These are phyloP conservation scores for Leptopilina drosophilae DNA, from an alignment of 2,888 invertebrate species.

Conservation along the genomic window DNA sequence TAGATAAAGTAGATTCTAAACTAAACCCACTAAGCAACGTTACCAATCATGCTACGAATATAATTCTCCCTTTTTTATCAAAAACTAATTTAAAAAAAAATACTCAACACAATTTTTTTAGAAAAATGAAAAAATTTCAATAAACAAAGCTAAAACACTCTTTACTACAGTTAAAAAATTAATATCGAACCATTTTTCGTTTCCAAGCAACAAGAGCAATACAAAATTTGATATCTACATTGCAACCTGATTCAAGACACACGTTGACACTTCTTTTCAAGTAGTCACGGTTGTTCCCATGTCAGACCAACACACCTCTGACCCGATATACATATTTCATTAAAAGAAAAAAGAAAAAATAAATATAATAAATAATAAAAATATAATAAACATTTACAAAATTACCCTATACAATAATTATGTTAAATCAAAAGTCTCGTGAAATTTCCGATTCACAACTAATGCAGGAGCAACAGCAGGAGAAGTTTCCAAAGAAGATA, in stretches of 20 bases:
- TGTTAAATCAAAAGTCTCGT: conserved; percentile 9
- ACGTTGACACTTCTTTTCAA: not conserved
- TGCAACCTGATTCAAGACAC: not conserved
- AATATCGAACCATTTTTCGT: not conserved
- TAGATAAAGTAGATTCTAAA: not conserved
- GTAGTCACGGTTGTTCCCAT: conserved; percentile 26
- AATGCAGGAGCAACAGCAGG: not conserved
- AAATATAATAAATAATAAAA: too few species aligned
- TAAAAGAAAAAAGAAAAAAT: not conserved
- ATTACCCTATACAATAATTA: not conserved
- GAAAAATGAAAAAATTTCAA: not conserved
- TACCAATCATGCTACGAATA: not conserved
- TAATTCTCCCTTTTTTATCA: not conserved
- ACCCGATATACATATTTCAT: not conserved
- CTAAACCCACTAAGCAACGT: not conserved
- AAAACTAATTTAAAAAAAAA: not conserved
- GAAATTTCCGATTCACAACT: not conserved
- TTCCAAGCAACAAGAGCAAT: conserved; percentile 14
- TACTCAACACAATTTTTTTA: not conserved
- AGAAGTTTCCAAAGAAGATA: conserved; percentile 3
- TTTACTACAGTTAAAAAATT: not conserved
- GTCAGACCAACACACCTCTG: conserved; percentile 4
- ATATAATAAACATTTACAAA: not conserved
- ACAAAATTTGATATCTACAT: conserved; percentile 5
- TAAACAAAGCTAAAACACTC: not conserved